phyloP scores from a whole-genome alignment of 1,140 invertebrate genomes.

The Neodiprion lecontei region DNA sequence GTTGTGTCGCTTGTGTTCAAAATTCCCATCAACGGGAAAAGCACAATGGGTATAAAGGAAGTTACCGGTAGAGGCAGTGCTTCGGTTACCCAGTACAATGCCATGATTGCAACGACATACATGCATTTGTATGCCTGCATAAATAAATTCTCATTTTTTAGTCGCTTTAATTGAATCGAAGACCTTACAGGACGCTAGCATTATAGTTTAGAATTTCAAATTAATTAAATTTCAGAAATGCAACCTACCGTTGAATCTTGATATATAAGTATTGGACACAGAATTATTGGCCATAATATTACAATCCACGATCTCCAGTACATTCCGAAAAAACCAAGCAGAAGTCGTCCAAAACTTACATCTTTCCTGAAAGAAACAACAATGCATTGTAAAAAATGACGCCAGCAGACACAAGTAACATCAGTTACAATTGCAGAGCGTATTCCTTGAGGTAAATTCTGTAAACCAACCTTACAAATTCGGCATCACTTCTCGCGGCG shows the following conservation, averaged over 20 bases:
- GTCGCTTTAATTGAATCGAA: no score
- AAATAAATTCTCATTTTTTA: constrained; percentile 8
- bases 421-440: no score
- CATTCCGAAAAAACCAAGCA: constrained; percentile 44
- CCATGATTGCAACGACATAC: constrained; percentile 69
- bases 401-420: no score
- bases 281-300: constrained; percentile 67
- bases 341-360: constrained; percentile 28
- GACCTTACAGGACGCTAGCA: no score
- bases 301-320: constrained; percentile 73
- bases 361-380: constrained; percentile 36
- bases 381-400: no score
- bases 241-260: constrained; percentile 61
- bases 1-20: constrained; percentile 63
- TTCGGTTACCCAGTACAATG: constrained; percentile 73
- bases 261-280: constrained; percentile 67
- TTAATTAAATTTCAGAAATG: no score
- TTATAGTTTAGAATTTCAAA: no score
- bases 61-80: constrained; percentile 70
- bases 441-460: no score
- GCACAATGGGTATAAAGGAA: constrained; percentile 68
- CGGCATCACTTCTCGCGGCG: no score
- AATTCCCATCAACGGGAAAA: constrained; percentile 68
- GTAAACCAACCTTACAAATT: no score
- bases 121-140: constrained; percentile 59